Base-by-base conservation (phyloP, 2,797 vertebrate species). In the Peromyscus nudipes region DNA sequence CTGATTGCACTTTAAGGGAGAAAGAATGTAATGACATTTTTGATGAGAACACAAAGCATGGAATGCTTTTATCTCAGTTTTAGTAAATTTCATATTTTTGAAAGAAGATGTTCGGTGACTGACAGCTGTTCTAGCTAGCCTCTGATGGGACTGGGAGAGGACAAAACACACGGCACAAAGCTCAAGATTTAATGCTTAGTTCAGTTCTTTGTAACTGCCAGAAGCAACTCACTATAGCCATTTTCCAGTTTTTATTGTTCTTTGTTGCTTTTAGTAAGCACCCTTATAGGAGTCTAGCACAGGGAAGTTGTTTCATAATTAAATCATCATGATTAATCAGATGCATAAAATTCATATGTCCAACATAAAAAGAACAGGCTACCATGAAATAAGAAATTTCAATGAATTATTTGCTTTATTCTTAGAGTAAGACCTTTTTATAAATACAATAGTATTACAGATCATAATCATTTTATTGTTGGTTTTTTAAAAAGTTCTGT, bases 381-480 rank as follows among this genome's bases (percentile, higher is more conserved):
- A 89, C 17, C 1, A 46, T 57, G n/a, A 91, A 92, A 85, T 3
- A 3, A 80, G 92, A 64, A 84, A 73, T 29, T 49, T 23, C 69
- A 93, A 73, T 21, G 57, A 91, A 60, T n/a, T 76, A 43, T 88
- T 87, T 7, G 76, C 27, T 77, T 82, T 64, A 37, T 79, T 91
- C 25, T 86, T 46, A 76, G 96, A 93, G 0, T 2, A 92, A 81
- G 12, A 52, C 3, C 80, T 87, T 77, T 91, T 23, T 76, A 43
- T 85, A 94, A 95, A 81, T 71, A 21, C 9, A 73, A n/a, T 23
- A n/a, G 3, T 40, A 7, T 37, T 34, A 4, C 1, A 52, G 43
- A 52, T 31, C 49, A 81, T 19, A 87, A 67, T 31, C 0, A 0
- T 57, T 4, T 27, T 49, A n/a, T 67, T 92, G 65, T 89, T 62